Evolutionary conservation across 2,797 vertebrate species (phyloP).

Genomic region (Martes flavigula): DNA sequence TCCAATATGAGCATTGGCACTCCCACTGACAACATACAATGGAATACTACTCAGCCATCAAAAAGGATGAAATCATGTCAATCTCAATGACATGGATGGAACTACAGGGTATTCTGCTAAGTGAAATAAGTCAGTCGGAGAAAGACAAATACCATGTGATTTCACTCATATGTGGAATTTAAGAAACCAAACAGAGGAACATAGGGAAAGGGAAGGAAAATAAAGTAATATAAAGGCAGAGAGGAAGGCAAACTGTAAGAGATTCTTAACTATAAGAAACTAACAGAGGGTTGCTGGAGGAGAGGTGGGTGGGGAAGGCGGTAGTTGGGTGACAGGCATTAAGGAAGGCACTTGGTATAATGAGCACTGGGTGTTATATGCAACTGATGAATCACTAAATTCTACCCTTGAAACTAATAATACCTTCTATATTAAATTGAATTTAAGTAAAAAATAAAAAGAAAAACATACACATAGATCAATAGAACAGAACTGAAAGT

Average conservation of each 20-base stretch:
- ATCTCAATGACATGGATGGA: not conserved
- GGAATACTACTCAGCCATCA: not conserved
- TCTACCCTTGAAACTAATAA: not conserved
- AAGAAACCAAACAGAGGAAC: no score
- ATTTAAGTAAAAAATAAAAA: not conserved
- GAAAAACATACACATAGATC: not conserved
- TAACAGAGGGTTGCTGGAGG: not conserved
- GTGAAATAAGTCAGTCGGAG: no score
- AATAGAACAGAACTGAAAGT: not conserved
- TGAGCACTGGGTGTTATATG: not conserved
- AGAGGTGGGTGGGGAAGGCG: not conserved
- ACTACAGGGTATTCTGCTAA: not conserved
- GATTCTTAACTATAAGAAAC: not conserved
- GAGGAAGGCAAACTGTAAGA: not conserved
- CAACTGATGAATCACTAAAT: not conserved
- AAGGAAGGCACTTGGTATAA: not conserved
- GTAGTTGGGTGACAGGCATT: not conserved
- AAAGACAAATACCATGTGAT: no score
- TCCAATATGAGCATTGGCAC: not conserved
- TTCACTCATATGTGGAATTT: no score
- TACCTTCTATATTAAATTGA: not conserved
- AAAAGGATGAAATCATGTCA: not conserved
- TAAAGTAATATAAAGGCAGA: no score
- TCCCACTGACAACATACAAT: not conserved
- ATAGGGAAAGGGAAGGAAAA: no score